These are phyloP conservation scores for Byasa hedistus DNA, from an alignment of 2,888 invertebrate genomes.

Conservation along the genomic window DNA sequence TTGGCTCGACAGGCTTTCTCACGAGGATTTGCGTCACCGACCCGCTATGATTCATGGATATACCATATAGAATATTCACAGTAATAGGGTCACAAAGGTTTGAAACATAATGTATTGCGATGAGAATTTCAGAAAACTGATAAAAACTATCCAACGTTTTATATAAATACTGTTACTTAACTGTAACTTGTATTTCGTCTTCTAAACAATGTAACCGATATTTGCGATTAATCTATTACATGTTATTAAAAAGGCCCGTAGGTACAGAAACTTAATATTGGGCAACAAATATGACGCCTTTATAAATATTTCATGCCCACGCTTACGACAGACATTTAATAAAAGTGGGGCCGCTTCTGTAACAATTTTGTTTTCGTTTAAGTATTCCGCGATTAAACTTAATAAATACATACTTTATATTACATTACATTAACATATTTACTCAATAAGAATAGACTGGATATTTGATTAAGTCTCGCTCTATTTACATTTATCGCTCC, in stretches of 20 bases:
- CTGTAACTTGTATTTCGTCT: background rate
- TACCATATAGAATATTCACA: too few relatives aligned
- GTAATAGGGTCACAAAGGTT: too few relatives aligned
- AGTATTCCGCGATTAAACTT: background rate
- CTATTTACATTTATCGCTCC: too few relatives aligned
- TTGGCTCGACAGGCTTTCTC: background rate
- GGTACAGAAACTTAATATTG: slow-evolving; percentile 7
- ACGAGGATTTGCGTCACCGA: background rate
- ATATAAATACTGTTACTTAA: too few relatives aligned
- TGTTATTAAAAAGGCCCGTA: background rate
- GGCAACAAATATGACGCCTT: background rate
- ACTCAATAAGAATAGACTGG: too few relatives aligned
- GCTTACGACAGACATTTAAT: slow-evolving; percentile 1
- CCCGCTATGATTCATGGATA: too few relatives aligned
- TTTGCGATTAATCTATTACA: background rate
- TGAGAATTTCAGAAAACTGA: background rate
- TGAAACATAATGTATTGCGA: background rate
- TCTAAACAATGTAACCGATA: background rate
- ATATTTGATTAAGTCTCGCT: too few relatives aligned
- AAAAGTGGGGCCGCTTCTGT: background rate
- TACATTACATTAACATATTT: too few relatives aligned
- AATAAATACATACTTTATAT: background rate
- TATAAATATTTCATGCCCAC: slow-evolving; percentile 11
- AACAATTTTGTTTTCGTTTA: background rate
- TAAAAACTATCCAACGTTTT: background rate